A percentile compares a stretch with the other conserved stretches of the same genome.
phyloP scores from a whole-genome alignment of 1,140 invertebrate genomes.

The Ectropis grisescens region DNA sequence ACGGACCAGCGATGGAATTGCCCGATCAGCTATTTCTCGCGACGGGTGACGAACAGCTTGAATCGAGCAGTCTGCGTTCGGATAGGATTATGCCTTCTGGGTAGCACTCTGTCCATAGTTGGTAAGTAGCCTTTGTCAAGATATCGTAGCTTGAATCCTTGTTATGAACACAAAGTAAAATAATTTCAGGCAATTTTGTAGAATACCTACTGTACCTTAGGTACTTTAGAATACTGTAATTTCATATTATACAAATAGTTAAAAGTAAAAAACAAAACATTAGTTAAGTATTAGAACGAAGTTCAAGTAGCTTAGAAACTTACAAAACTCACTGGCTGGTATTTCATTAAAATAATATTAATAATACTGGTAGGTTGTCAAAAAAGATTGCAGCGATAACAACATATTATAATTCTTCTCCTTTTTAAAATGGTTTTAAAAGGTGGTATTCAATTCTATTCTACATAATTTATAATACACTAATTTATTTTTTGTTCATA shows the following conservation, averaged over 20 bases:
- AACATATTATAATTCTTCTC: too few species aligned
- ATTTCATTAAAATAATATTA: too few species aligned
- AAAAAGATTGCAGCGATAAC: too few species aligned
- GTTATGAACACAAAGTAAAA: too few species aligned
- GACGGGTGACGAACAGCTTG: slow-evolving; percentile 65
- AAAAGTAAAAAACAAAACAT: neutral
- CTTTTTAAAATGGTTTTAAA: too few species aligned
- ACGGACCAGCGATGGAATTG: slow-evolving; percentile 66
- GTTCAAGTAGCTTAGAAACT: too few species aligned
- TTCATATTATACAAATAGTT: neutral
- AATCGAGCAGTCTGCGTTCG: slow-evolving; percentile 59
- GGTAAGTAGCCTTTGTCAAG: slow-evolving; percentile 29
- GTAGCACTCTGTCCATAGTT: slow-evolving; percentile 50
- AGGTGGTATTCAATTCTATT: too few species aligned
- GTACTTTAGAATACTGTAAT: neutral
- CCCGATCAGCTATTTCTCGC: slow-evolving; percentile 72
- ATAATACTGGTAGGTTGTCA: too few species aligned
- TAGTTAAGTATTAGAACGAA: neutral
- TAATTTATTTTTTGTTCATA: too few species aligned
- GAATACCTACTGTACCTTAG: neutral
- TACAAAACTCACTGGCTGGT: too few species aligned
- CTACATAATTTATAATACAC: too few species aligned
- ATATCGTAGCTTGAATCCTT: neutral
- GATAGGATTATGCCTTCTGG: slow-evolving; percentile 45
- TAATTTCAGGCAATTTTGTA: too few species aligned